phyloP scores from a whole-genome alignment of 2,888 invertebrate species.

The Cryptophagus acutangulus region DNA sequence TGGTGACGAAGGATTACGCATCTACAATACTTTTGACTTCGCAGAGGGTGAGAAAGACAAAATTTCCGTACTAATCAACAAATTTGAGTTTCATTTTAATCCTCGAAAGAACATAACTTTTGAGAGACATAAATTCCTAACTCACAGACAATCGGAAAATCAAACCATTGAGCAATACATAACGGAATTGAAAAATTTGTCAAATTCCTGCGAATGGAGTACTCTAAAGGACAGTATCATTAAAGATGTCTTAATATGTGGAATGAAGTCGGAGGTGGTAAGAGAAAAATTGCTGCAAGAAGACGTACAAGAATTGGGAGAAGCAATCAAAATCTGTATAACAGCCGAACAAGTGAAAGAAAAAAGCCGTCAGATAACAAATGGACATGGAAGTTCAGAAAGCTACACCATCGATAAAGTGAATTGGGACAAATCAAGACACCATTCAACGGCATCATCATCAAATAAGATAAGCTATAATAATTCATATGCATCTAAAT shows the following conservation, averaged over 20 bases:
- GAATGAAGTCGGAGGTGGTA: background rate
- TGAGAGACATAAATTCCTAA: conserved; percentile 12
- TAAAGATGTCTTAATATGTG: conserved; percentile 8
- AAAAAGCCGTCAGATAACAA: background rate
- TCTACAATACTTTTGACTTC: conserved; percentile 4
- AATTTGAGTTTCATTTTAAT: conserved; percentile 2
- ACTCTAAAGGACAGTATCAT: conserved; percentile 2
- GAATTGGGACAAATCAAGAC: too few species aligned
- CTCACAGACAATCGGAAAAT: conserved; percentile 5
- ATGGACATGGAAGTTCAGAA: too few species aligned
- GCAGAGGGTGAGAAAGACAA: background rate
- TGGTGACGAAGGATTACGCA: conserved; percentile 1
- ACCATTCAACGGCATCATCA: too few species aligned
- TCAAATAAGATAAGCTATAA: too few species aligned
- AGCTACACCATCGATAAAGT: too few species aligned
- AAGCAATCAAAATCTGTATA: conserved; percentile 1
- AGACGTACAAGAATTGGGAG: background rate
- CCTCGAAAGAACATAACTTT: conserved; percentile 10
- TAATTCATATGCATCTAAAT: too few species aligned
- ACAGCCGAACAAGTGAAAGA: conserved; percentile 1
- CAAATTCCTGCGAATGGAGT: conserved; percentile 4
- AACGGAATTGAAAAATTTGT: conserved; percentile 10
- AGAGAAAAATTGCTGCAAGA: conserved; percentile 3
- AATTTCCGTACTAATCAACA: conserved; percentile 1
- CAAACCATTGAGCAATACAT: conserved; percentile 11